A percentile compares a stretch with the other conserved stretches of the same genome.
These are phyloP conservation scores for Drosophila simulans DNA, from an alignment of 1,140 invertebrate species.

Conservation along the genomic window DNA sequence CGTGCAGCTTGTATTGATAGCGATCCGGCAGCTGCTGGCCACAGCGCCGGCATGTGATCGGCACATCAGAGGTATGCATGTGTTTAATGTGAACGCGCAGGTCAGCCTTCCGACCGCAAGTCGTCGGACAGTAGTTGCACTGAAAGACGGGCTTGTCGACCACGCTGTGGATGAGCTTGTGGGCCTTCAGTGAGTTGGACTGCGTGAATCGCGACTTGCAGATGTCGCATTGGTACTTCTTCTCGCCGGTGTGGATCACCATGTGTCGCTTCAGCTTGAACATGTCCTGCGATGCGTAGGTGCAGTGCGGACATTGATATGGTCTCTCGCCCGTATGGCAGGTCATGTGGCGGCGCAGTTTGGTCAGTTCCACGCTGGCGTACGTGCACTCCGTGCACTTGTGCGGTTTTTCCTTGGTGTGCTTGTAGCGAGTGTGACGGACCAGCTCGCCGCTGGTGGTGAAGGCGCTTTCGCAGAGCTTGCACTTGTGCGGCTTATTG, in stretches of 20 bases:
- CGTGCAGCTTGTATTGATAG: conserved; percentile 89
- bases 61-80: conserved; percentile 96
- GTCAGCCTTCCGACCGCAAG: conserved; percentile 98
- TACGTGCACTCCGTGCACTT: conserved; percentile 98
- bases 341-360: conserved; percentile 95
- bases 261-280: conserved; percentile 98
- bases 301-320: conserved; percentile 96
- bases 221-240: conserved; percentile 92
- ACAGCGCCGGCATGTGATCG: conserved; percentile 96
- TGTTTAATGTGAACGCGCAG: conserved; percentile 98
- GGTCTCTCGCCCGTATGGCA: conserved; percentile 93
- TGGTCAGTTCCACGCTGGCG: conserved; percentile 96
- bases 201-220: conserved; percentile 97
- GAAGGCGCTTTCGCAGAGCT: conserved; percentile 96
- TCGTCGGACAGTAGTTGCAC: conserved; percentile 97
- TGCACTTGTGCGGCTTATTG: conserved; percentile 97
- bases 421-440: conserved; percentile 95
- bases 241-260: conserved; percentile 97
- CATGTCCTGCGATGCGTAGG: conserved; percentile 98
- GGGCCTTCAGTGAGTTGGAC: conserved; percentile 97
- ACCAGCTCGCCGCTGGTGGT: conserved; percentile 98
- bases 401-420: conserved; percentile 98
- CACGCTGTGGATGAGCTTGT: conserved; percentile 96
- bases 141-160: conserved; percentile 97
- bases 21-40: conserved; percentile 96